A percentile compares a stretch with the other conserved stretches of the same genome.
phyloP scores from a whole-genome alignment of 2,113 vertebrate species.

The Chelonoidis abingdonii region DNA sequence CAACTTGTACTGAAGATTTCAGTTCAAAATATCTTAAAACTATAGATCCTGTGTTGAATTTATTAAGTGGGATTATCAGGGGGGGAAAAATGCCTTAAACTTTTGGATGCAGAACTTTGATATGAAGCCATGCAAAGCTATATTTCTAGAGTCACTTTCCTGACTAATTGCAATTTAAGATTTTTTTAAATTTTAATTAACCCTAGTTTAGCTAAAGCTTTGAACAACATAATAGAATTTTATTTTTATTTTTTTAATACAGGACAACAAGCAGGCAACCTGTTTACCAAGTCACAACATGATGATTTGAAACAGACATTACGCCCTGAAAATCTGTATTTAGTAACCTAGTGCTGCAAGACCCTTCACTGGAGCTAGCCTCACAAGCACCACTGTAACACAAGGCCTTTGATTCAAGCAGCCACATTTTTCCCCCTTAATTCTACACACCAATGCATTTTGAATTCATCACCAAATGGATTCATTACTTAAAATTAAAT shows the following conservation, averaged over 20 bases:
- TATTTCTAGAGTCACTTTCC: not conserved
- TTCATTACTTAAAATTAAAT: not conserved
- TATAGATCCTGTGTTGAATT: not conserved
- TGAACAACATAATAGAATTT: not conserved
- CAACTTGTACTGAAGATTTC: not conserved
- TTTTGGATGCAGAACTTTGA: not conserved
- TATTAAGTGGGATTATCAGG: not conserved
- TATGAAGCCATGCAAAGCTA: rapidly evolving
- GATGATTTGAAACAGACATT: not conserved
- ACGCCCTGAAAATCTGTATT: not conserved
- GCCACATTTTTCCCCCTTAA: not conserved
- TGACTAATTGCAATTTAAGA: not conserved
- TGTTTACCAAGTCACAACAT: not conserved
- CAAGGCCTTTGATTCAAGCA: not conserved
- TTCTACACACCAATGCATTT: not conserved
- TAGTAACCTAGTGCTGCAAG: not conserved
- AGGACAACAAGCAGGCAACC: not conserved
- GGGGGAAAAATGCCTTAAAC: rapidly evolving
- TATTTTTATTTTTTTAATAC: not conserved
- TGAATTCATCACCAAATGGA: not conserved
- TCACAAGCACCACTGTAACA: not conserved
- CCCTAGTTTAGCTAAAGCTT: not conserved
- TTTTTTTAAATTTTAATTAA: not conserved
- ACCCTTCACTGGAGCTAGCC: not conserved
- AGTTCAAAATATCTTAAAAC: not conserved